A percentile compares a stretch with the other conserved stretches of the same genome.
Conservation (phyloP, 2,113 vertebrate genomes). For the Edolisoma coerulescens region DNA sequence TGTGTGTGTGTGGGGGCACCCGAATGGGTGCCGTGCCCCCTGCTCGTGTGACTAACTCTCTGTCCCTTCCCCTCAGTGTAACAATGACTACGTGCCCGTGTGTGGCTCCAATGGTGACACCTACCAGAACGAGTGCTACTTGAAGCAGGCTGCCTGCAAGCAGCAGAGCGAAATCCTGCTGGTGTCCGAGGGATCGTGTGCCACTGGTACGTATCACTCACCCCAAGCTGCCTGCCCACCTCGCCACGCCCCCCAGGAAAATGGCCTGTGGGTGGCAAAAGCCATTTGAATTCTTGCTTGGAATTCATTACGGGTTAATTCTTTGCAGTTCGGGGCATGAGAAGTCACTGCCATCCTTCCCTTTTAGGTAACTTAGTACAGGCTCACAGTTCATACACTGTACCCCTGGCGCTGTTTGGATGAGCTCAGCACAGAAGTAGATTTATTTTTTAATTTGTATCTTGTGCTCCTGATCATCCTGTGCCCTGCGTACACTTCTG, state of each 20-base stretch:
- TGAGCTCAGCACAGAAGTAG: not conserved
- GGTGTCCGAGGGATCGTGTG: slow-evolving; percentile 90
- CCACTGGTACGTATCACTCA: slow-evolving; percentile 77
- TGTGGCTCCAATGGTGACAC: slow-evolving; percentile 98
- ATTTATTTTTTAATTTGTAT: not conserved
- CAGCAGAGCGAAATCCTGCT: slow-evolving; percentile 94
- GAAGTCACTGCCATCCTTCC: not conserved
- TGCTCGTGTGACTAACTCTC: not conserved
- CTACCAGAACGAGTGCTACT: slow-evolving; percentile 96
- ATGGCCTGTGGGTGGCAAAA: not conserved
- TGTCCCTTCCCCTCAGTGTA: slow-evolving; percentile 78
- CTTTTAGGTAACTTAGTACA: not conserved
- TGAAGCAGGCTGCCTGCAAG: slow-evolving; percentile 96
- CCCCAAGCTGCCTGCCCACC: not conserved
- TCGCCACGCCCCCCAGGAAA: not conserved
- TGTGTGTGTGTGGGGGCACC: rapidly evolving
- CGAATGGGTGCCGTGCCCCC: not conserved
- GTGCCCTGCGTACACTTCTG: not conserved
- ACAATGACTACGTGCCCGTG: slow-evolving; percentile 95
- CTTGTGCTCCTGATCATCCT: not conserved
- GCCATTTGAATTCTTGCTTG: not conserved
- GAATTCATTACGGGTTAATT: not conserved
- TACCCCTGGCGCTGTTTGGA: not conserved
- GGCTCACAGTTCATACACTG: not conserved
- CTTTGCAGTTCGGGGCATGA: not conserved